Base-by-base conservation (phyloP, 2,888 invertebrate species). In the Diarsia rubi region DNA sequence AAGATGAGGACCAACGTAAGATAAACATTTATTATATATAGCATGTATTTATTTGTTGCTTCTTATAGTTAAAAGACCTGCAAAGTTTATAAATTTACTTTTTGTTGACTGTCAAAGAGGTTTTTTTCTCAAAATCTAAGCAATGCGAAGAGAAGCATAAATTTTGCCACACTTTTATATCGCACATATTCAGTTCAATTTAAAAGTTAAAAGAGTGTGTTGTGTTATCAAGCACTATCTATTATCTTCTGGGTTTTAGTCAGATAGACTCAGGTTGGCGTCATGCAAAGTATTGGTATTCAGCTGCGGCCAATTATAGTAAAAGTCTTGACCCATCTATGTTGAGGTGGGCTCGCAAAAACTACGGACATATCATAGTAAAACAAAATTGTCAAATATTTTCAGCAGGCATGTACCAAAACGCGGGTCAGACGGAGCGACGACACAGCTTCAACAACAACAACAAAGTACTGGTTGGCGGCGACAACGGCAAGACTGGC, bases 1-100 rank as follows among this genome's bases (percentile, higher is more conserved):
- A 98, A 88, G 98, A 98, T 65, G 98, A 98, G 87, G 96, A 96
- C 0, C 95, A 93, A 91, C 95, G 96, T 96, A 91, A 93, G 63
- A 9, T 45, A 66, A 31, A 14, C 9, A 27, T 24, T 42, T 19
- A 27, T 16, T 27, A 5, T 59, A 11, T 27, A 5, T 59, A 11
- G 16, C 12, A 14, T 9, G 8, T 52, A n/a, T 62, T 0, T n/a
- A 3, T n/a, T n/a, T 37, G 12, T n/a, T 2, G 5, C 12, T 27
- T 31, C 37, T 60, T 60, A 5, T 9, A 16, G 14, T 24, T 57
- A 57, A 27, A 57, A 27, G n/a, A 9, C 27, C 21, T 12, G 12
- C 37, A 60, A 27, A 11, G 16, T 11, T 31, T 21, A 21, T 31
- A 59, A 31, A 59, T 21, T 31, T 5, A 21, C 3, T 31, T 37